phyloP scores from a whole-genome alignment of 2,113 vertebrate genomes.

The Coryphaenoides rupestris region DNA sequence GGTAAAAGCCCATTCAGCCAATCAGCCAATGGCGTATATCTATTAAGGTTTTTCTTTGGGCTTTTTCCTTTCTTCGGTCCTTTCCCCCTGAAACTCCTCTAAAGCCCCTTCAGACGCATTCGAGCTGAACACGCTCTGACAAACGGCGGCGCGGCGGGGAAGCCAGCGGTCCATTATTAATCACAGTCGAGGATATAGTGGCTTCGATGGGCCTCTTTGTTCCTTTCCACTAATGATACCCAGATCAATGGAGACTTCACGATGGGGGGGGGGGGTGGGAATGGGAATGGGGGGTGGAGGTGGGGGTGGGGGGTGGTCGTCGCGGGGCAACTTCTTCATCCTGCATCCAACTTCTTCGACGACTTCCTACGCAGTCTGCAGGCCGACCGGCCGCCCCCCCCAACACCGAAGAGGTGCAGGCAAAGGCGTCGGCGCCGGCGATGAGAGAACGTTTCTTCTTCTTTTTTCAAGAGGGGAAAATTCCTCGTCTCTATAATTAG shows the following conservation, averaged over 20 bases:
- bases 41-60: not conserved
- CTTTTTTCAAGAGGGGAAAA: too few relatives aligned
- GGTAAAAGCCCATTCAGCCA: not conserved
- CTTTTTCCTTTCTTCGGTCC: too few relatives aligned
- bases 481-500: too few relatives aligned
- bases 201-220: constrained; percentile 25
- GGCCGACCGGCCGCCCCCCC: not conserved
- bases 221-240: constrained; percentile 18
- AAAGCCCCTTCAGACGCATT: constrained; percentile 1
- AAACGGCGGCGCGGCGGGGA: not conserved
- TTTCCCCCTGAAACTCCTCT: too few relatives aligned
- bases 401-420: too few relatives aligned
- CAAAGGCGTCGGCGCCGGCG: too few relatives aligned
- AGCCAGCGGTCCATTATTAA: not conserved
- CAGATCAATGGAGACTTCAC: constrained; percentile 30
- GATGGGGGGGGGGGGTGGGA: not conserved
- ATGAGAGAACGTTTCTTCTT: too few relatives aligned
- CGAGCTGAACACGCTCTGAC: constrained; percentile 11
- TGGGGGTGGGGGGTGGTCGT: not conserved
- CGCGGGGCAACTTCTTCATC: constrained; percentile 8
- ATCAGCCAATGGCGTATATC: not conserved
- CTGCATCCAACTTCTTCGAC: constrained; percentile 15
- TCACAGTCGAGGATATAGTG: constrained; percentile 19
- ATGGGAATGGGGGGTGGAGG: not conserved
- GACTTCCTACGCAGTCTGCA: constrained; percentile 29